Evolutionary conservation across 2,888 invertebrate genomes (phyloP).

Genomic region (Drosophila ustulata): DNA sequence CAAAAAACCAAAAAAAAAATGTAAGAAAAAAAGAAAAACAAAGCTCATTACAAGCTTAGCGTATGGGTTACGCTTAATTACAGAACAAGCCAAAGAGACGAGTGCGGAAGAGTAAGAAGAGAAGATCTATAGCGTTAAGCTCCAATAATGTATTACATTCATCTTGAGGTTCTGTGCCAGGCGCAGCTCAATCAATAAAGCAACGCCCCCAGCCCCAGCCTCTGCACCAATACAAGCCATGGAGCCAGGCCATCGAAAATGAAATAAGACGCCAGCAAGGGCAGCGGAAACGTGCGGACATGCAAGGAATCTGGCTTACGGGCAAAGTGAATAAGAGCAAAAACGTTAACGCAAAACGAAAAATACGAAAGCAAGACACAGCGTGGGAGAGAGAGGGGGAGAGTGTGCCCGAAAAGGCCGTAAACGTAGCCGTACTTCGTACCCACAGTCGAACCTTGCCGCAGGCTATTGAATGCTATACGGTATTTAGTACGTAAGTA

Average conservation of each 20-base stretch:
- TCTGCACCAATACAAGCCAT: too few species aligned
- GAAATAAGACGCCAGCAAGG: constrained; percentile 56
- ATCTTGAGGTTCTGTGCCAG: constrained; percentile 27
- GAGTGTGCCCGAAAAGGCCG: background rate
- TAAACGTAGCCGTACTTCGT: background rate
- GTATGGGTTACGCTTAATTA: constrained; percentile 43
- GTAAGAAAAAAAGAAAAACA: constrained; percentile 8
- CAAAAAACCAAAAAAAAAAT: constrained; percentile 2
- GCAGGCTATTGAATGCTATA: constrained; percentile 67
- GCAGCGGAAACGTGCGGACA: constrained; percentile 71
- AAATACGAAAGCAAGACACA: background rate
- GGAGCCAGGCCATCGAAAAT: constrained; percentile 18
- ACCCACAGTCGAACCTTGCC: constrained; percentile 30
- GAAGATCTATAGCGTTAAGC: constrained; percentile 30
- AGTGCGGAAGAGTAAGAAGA: background rate
- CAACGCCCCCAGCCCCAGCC: constrained; percentile 1
- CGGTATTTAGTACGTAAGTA: constrained; percentile 41
- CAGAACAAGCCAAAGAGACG: constrained; percentile 5
- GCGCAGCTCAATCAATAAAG: constrained; percentile 55
- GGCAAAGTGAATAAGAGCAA: constrained; percentile 18
- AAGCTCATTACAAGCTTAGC: constrained; percentile 34
- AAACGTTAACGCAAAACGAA: constrained; percentile 5
- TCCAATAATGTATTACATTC: constrained; percentile 51
- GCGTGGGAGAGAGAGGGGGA: background rate
- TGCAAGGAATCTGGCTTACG: constrained; percentile 70